These are phyloP conservation scores for Drosophila merina DNA, from an alignment of 2,888 invertebrate species.

Conservation along the genomic window DNA sequence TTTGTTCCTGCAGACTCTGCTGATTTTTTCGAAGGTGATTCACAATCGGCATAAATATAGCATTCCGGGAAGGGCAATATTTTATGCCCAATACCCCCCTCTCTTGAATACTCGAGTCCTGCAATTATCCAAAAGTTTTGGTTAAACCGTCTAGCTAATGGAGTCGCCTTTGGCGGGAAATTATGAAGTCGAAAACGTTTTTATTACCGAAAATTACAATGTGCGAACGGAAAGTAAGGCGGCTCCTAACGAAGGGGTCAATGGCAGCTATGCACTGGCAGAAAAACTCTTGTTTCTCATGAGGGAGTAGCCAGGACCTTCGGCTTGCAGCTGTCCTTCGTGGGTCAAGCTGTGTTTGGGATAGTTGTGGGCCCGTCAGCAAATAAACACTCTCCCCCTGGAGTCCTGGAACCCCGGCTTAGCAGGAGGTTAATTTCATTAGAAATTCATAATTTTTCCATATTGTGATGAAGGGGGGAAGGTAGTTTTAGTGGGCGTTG, in stretches of 20 bases:
- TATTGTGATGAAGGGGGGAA: conserved; percentile 3
- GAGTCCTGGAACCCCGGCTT: conserved; percentile 1
- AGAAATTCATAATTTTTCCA: conserved; percentile 80
- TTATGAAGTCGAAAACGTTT: conserved; percentile 69
- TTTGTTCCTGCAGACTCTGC: conserved; percentile 24
- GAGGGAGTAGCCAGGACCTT: not conserved
- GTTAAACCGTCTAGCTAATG: conserved; percentile 17
- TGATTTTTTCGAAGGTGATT: conserved; percentile 55
- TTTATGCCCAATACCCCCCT: conserved; percentile 10
- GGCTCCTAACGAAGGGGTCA: conserved; percentile 56
- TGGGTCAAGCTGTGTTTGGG: conserved; percentile 23
- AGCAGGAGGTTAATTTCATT: conserved; percentile 81
- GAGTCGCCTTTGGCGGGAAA: conserved; percentile 56
- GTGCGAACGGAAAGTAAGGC: conserved; percentile 50
- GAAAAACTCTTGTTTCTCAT: not conserved
- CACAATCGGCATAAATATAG: conserved; percentile 59
- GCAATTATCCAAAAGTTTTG: conserved; percentile 58
- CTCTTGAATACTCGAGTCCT: conserved; percentile 17
- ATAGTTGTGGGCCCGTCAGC: conserved; percentile 62
- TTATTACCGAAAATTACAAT: conserved; percentile 81
- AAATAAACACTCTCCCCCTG: conserved; percentile 67
- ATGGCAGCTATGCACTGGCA: conserved; percentile 42
- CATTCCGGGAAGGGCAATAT: conserved; percentile 11
- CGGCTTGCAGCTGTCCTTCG: conserved; percentile 35
- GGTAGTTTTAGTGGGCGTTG: conserved; percentile 48